phyloP scores from a whole-genome alignment of 1,140 invertebrate species.

The Zaprionus davidi region DNA sequence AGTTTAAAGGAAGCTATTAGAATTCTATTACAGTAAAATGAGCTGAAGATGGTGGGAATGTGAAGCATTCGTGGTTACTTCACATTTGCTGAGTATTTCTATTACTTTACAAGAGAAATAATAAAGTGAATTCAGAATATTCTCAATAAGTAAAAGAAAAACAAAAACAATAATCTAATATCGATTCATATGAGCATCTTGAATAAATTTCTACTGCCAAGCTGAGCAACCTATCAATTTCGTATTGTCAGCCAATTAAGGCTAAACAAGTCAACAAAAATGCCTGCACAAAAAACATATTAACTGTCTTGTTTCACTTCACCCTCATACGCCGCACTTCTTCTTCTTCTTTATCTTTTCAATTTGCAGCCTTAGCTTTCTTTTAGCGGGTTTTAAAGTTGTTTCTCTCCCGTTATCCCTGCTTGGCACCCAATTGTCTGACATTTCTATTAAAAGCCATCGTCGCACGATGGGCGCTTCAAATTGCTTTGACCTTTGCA shows the following conservation, averaged over 20 bases:
- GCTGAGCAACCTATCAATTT: too few relatives aligned
- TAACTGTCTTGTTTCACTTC: not conserved
- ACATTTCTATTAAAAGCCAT: constrained; percentile 82
- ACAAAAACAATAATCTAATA: too few relatives aligned
- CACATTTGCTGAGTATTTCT: too few relatives aligned
- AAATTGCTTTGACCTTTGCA: constrained; percentile 84
- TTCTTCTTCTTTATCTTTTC: not conserved
- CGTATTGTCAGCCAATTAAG: not conserved
- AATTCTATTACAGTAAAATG: not conserved
- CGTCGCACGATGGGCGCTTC: constrained; percentile 52
- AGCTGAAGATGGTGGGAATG: too few relatives aligned
- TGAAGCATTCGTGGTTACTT: too few relatives aligned
- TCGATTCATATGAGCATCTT: too few relatives aligned
- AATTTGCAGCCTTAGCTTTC: constrained; percentile 9
- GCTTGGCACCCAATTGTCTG: constrained; percentile 61
- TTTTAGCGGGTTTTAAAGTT: constrained; percentile 30
- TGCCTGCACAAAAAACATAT: constrained; percentile 10
- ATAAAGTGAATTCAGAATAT: not conserved
- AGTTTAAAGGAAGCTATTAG: not conserved
- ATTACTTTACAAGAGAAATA: not conserved
- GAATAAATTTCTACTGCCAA: too few relatives aligned
- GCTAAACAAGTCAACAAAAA: not conserved
- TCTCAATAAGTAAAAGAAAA: not conserved
- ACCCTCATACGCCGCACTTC: not conserved
- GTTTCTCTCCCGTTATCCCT: not conserved